These are phyloP conservation scores for Cottus gobio DNA, from an alignment of 2,113 vertebrate species.

Conservation along the genomic window DNA sequence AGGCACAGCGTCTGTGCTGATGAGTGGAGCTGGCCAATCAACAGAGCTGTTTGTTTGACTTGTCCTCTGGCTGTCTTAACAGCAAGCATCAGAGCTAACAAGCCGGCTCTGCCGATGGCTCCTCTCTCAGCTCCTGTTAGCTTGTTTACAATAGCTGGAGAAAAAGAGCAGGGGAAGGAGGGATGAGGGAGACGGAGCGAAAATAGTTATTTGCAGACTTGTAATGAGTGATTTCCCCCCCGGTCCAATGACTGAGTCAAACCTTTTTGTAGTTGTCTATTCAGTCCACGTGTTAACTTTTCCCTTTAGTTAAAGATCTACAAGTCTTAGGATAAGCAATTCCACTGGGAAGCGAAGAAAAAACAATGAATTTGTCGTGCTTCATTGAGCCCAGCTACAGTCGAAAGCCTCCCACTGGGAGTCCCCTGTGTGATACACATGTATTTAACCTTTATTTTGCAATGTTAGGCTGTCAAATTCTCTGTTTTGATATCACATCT, in stretches of 20 bases:
- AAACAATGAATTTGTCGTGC: constrained; percentile 46
- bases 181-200: constrained; percentile 2
- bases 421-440: constrained; percentile 16
- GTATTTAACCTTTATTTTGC: constrained; percentile 40
- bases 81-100: constrained; percentile 8
- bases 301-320: constrained; percentile 58
- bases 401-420: neutral
- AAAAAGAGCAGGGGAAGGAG: neutral
- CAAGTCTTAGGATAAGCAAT: constrained; percentile 35
- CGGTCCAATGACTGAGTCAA: constrained; percentile 28
- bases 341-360: constrained; percentile 31
- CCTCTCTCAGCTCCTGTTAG: neutral
- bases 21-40: constrained; percentile 40
- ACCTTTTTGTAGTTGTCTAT: constrained; percentile 32
- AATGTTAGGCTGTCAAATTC: constrained; percentile 9
- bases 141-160: constrained; percentile 35
- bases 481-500: constrained; percentile 46
- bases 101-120: constrained; percentile 1
- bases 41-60: constrained; percentile 51
- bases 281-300: constrained; percentile 37
- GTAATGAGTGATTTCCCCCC: neutral
- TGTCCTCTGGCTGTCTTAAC: constrained; percentile 32
- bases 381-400: constrained; percentile 29
- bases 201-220: constrained; percentile 20
- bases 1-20: constrained; percentile 46